Conservation (phyloP, 2,888 invertebrate species). For the Oscheius sp. region DNA sequence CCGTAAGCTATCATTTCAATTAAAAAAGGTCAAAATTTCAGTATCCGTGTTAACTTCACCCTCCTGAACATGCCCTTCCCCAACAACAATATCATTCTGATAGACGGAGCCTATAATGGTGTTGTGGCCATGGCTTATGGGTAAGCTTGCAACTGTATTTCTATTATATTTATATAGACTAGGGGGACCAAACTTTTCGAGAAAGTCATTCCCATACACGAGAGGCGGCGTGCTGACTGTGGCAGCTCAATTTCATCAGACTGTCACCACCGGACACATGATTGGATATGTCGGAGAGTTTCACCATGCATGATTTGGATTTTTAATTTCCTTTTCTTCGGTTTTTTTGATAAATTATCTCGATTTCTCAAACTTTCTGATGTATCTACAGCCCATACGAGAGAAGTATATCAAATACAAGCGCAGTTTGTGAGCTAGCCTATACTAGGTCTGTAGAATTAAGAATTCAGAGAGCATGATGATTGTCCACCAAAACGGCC, state of each 20-base stretch:
- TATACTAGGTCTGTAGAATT: no score
- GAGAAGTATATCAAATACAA: no score
- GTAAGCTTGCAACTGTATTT: neutral
- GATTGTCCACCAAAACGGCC: no score
- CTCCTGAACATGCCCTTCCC: constrained; percentile 4
- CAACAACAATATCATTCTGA: neutral
- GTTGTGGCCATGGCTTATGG: constrained; percentile 10
- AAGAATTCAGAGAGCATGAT: no score
- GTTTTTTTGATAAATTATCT: no score
- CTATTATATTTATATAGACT: neutral
- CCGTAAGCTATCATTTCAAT: neutral
- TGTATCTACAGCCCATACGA: no score
- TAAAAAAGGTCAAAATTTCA: neutral
- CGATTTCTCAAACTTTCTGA: no score
- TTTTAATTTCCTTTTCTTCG: neutral
- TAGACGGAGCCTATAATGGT: neutral
- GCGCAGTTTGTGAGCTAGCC: no score
- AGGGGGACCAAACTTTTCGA: neutral
- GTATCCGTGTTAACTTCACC: constrained; percentile 2
- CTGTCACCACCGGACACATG: neutral
- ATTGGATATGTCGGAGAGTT: constrained; percentile 7
- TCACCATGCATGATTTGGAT: neutral
- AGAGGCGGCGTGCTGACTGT: neutral
- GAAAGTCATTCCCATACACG: neutral
- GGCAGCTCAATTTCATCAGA: neutral